phyloP scores from a whole-genome alignment of 92 coral and sea anemone genomes.

The Parazoanthus swiftii region DNA sequence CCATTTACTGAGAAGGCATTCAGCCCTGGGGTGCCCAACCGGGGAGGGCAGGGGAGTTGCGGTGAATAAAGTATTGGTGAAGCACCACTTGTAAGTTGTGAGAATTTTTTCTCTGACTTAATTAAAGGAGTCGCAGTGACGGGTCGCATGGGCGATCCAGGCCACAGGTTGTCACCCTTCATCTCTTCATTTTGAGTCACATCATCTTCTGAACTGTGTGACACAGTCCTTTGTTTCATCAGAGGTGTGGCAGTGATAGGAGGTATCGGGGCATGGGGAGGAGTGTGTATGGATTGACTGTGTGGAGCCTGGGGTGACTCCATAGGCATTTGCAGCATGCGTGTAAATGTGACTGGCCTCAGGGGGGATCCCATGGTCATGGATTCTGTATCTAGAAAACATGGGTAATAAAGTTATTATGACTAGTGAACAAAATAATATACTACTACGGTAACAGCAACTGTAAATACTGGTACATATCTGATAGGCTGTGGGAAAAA shows the following conservation, averaged over 20 bases:
- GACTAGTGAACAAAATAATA: neutral
- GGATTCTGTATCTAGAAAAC: neutral
- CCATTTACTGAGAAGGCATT: conserved; percentile 49
- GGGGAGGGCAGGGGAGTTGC: conserved; percentile 66
- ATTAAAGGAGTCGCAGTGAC: conserved; percentile 72
- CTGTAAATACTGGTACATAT: too few relatives aligned
- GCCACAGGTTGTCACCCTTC: conserved; percentile 15
- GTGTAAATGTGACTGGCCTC: conserved; percentile 72
- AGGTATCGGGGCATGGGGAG: conserved; percentile 67
- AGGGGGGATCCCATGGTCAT: neutral
- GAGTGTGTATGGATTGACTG: conserved; percentile 42
- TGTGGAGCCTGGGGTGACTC: conserved; percentile 22
- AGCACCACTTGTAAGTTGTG: neutral
- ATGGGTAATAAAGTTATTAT: neutral
- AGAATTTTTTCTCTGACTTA: conserved; percentile 27
- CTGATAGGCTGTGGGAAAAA: too few relatives aligned
- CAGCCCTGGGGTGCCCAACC: conserved; percentile 77
- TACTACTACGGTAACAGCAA: too few relatives aligned
- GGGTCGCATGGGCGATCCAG: conserved; percentile 58
- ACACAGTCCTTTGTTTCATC: conserved; percentile 40
- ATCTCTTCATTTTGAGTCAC: neutral
- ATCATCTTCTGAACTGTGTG: conserved; percentile 34
- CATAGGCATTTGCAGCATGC: conserved; percentile 70
- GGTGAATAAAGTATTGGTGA: conserved; percentile 39
- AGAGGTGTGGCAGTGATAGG: conserved; percentile 87